Base-by-base conservation (phyloP, 2,888 invertebrate genomes). In the Hirtodrosophila duncani region DNA sequence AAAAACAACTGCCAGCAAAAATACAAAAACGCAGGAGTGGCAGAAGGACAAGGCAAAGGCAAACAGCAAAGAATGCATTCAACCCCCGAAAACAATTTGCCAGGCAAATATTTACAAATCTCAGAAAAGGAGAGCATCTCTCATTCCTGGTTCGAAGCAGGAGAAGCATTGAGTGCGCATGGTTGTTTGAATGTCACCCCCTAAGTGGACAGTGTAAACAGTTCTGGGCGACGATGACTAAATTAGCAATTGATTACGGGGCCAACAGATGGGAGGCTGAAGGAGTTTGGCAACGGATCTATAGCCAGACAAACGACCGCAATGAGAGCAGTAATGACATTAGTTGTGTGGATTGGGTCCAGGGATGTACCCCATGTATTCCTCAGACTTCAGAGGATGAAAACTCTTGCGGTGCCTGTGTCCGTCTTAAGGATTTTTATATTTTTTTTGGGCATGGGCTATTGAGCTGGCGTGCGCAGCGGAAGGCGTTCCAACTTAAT, bases 401-500 rank as follows among this genome's bases (percentile, higher is more conserved):
- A 5, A 48, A 55, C 60, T 72, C 53, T 74, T 66, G 71, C 11
- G 58, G 78, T 59, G 78, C 38, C 42, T 14, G 26, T 43, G 13
- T 27, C 34, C 9, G 14, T 34, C 42, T 49, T 48, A 21, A 29
- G 33, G 16, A 33, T 10, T 43, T 10, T 34, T 24, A 13, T 34
- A 17, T 27, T 24, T 48, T 37, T 21, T 30, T 36, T 13, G 13
- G 4, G 17, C 69, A 77, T 63, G 71, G 71, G 66, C 53, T 78
- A 71, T 71, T 71, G 71, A 71, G 26, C 78, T 69, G 71, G 71
- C 71, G 78, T 78, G 69, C 75, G 53, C 55, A 51, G 30, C 75
- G 80, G 77, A 77, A 77, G 78, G 63, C 69, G 77, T 67, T 71
- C 67, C 65, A 52, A 77, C 80, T 77, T 80, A 80, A 77, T 77